phyloP scores from a whole-genome alignment of 2,113 vertebrate genomes.

The Lasiurus cinereus region DNA sequence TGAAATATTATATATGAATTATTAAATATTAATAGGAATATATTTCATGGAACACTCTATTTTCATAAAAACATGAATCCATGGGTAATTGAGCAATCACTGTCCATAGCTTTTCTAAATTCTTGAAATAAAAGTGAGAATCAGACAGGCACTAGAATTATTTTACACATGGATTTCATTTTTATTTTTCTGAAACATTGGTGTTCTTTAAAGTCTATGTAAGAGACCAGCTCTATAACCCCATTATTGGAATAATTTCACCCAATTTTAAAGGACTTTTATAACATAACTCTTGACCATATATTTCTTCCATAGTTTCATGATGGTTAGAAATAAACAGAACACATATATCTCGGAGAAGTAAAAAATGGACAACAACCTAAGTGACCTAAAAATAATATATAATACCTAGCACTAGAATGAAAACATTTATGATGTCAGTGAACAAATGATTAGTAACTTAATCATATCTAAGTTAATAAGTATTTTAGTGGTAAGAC shows the following conservation, averaged over 20 bases:
- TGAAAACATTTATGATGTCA: conserved; percentile 21
- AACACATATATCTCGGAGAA: conserved; percentile 17
- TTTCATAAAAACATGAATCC: conserved; percentile 24
- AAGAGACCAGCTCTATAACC: not conserved
- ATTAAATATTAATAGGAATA: not conserved
- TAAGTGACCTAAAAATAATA: conserved; percentile 54
- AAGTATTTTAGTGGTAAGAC: conserved; percentile 58
- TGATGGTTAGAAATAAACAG: conserved; percentile 16
- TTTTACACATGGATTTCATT: conserved; percentile 8
- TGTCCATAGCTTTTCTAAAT: not conserved
- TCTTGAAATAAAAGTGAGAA: conserved; percentile 23
- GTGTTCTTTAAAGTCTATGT: not conserved
- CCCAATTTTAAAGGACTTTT: conserved; percentile 26
- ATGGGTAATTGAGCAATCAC: not conserved
- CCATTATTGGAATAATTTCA: conserved; percentile 58
- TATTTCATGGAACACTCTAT: not conserved
- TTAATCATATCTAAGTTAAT: conserved; percentile 50
- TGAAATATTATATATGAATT: not conserved
- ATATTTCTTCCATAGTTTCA: conserved; percentile 55
- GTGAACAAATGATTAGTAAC: conserved; percentile 35
- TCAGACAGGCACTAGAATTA: not conserved
- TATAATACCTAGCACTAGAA: not conserved
- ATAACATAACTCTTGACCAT: fast-evolving
- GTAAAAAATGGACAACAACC: not conserved
- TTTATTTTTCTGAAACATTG: not conserved